Conservation (phyloP, 2,113 vertebrate genomes). For the Cricetomys ansorgei region DNA sequence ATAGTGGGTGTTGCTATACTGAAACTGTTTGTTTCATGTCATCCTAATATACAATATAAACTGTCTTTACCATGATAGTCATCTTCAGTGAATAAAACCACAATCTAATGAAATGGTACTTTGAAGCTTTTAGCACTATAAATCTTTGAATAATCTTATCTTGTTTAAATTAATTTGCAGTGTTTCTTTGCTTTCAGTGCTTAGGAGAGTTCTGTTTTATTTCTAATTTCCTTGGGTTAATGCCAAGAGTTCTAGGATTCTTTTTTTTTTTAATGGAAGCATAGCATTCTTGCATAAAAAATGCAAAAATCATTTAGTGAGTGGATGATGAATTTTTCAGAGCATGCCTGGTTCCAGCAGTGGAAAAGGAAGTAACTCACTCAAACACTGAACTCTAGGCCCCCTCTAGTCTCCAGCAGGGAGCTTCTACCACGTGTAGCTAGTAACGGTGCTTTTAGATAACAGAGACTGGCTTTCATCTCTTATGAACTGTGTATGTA, state of each 20-base stretch:
- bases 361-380: background rate
- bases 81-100: slow-evolving; percentile 64
- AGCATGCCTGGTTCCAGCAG: background rate
- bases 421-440: background rate
- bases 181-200: slow-evolving; percentile 48
- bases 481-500: background rate
- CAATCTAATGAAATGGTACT: slow-evolving; percentile 68
- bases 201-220: slow-evolving; percentile 41
- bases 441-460: background rate
- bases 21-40: slow-evolving; percentile 47
- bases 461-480: background rate
- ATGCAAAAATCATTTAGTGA: background rate
- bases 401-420: background rate
- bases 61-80: slow-evolving; percentile 48
- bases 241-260: background rate
- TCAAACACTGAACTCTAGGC: background rate
- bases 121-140: slow-evolving; percentile 68
- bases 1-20: slow-evolving; percentile 54
- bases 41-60: slow-evolving; percentile 45
- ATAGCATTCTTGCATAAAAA: slow-evolving; percentile 46
- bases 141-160: slow-evolving; percentile 67
- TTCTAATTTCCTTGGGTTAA: slow-evolving; percentile 52
- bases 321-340: slow-evolving; percentile 40
- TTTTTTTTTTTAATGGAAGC: slow-evolving; percentile 50
- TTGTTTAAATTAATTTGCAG: slow-evolving; percentile 63